phyloP scores from a whole-genome alignment of 2,888 invertebrate genomes.

The Melanophora roralis region DNA sequence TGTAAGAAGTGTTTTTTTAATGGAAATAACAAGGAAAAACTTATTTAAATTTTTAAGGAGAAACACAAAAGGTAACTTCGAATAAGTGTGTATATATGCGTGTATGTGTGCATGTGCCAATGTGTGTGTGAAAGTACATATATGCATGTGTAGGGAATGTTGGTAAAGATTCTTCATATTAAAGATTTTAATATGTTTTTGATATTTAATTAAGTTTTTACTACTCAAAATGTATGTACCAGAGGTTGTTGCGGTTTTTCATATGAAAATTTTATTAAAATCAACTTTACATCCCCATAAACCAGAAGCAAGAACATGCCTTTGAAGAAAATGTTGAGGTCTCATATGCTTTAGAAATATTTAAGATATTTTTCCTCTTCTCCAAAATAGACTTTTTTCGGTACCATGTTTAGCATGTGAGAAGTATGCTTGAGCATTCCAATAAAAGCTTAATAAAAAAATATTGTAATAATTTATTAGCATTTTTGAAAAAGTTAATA shows the following conservation, averaged over 20 bases:
- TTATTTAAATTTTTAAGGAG: conserved; percentile 21
- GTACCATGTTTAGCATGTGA: neutral
- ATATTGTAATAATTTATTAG: conserved; percentile 13
- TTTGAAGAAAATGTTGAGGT: conserved; percentile 42
- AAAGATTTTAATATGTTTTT: conserved; percentile 28
- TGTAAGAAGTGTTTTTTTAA: conserved; percentile 39
- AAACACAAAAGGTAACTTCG: neutral
- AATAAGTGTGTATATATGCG: neutral
- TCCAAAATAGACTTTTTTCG: neutral
- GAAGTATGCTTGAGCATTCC: neutral
- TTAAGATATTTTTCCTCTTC: conserved; percentile 41
- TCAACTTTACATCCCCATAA: conserved; percentile 31
- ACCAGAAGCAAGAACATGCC: conserved; percentile 10
- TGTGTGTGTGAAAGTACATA: neutral
- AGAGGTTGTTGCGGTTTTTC: conserved; percentile 52
- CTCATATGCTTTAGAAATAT: conserved; percentile 46
- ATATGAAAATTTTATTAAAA: conserved; percentile 47
- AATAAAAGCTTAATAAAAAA: neutral
- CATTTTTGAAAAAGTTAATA: conserved; percentile 17
- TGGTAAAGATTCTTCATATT: conserved; percentile 41
- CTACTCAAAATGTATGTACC: conserved; percentile 35
- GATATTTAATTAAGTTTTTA: conserved; percentile 60
- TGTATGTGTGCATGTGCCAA: neutral
- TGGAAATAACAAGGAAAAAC: conserved; percentile 27
- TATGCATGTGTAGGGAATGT: neutral